These are phyloP conservation scores for Drosophila subsilvestris DNA, from an alignment of 2,888 invertebrate genomes.

Conservation along the genomic window DNA sequence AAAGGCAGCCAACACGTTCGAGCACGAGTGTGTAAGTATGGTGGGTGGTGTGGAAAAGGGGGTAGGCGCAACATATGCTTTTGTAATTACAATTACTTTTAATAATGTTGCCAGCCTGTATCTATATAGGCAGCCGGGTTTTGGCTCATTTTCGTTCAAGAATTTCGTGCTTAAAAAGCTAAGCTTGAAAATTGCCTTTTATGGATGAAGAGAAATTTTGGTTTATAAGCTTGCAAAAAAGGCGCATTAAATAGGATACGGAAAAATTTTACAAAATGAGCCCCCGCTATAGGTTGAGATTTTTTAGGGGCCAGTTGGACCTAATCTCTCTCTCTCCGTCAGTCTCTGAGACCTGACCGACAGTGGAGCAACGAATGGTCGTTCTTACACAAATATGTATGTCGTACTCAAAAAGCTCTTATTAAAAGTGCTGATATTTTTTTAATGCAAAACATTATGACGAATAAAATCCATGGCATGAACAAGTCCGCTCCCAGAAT, in stretches of 20 bases:
- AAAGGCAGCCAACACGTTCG: slow-evolving; percentile 53
- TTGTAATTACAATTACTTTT: slow-evolving; percentile 78
- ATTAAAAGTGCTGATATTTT: too few relatives aligned
- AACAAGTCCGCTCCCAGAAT: too few relatives aligned
- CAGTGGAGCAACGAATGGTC: too few relatives aligned
- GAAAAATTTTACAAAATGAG: neutral
- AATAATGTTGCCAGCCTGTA: slow-evolving; percentile 70
- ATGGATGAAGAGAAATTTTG: slow-evolving; percentile 2
- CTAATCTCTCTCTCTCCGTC: too few relatives aligned
- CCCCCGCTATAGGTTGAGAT: too few relatives aligned
- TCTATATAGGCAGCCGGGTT: slow-evolving; percentile 54
- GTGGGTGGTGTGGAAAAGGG: neutral
- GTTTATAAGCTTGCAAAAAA: neutral
- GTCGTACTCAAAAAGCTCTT: too few relatives aligned
- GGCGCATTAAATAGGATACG: neutral
- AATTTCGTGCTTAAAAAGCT: slow-evolving; percentile 19
- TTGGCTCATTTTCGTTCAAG: slow-evolving; percentile 8
- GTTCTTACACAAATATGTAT: too few relatives aligned
- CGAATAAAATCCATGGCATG: too few relatives aligned
- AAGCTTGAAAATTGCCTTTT: slow-evolving; percentile 16
- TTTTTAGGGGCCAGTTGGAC: neutral
- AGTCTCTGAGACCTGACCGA: too few relatives aligned
- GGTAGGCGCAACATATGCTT: slow-evolving; percentile 69
- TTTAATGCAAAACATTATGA: too few relatives aligned
- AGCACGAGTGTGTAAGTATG: slow-evolving; percentile 3